Evolutionary conservation across 2,797 vertebrate genomes (phyloP).

Genomic region (Pterois miles): DNA sequence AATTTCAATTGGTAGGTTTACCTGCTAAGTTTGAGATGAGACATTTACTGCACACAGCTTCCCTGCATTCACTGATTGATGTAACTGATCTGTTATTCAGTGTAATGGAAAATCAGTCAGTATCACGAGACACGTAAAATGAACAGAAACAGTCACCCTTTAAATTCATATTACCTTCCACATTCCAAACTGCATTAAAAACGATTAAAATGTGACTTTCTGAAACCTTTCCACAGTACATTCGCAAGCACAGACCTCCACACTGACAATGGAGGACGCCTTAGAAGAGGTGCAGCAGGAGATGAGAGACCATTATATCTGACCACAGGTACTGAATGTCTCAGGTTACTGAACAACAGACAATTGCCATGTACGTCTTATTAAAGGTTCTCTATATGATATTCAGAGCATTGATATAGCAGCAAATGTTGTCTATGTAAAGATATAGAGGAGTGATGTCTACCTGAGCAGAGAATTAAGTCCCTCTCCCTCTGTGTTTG

Average conservation of each 20-base stretch:
- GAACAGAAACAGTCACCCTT: neutral
- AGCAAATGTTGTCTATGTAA: neutral
- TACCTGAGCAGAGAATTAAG: no score
- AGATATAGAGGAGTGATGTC: no score
- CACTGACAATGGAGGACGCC: constrained; percentile 77
- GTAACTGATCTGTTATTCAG: neutral
- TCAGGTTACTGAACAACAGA: neutral
- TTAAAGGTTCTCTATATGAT: neutral
- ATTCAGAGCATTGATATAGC: neutral
- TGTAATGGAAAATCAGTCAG: neutral
- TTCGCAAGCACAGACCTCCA: constrained; percentile 76
- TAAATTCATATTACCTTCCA: neutral
- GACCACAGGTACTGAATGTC: neutral
- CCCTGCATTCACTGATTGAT: neutral
- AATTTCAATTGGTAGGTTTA: neutral
- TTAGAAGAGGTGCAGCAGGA: constrained; percentile 76
- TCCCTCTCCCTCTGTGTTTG: no score
- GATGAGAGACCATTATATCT: constrained; percentile 67
- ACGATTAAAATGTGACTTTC: neutral
- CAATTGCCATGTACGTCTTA: neutral
- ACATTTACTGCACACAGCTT: neutral
- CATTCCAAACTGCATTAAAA: neutral
- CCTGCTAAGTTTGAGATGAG: neutral
- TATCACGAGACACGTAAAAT: neutral
- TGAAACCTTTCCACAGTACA: constrained; percentile 77